Base-by-base conservation (phyloP, 2,113 vertebrate species). In the Malurus elegans region DNA sequence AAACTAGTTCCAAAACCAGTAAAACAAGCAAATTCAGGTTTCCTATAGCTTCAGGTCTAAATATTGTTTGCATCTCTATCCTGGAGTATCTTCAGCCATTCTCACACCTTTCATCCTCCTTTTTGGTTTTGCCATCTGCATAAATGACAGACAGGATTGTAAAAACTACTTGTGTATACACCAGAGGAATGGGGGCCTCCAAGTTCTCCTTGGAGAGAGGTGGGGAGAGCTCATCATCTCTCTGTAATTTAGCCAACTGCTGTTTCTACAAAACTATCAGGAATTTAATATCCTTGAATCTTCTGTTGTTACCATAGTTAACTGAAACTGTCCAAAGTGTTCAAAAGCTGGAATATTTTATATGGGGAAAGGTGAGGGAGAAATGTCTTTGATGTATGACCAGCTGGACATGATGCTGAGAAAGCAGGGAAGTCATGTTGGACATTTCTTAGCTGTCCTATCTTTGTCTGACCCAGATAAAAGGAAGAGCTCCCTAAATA, bases 381-480 rank as follows among this genome's bases (percentile, higher is more conserved):
- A 25, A 72, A 86, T 28, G 36, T 21, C 72, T 89, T 73, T n/a
- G 12, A 28, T 6, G 44, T 24, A 3, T 6, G 32, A 44, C 26
- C 75, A 72, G 45, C 50, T 57, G 57, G 73, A 47, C 2, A 2
- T n/a, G 56, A 51, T 70, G 18, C 51, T 54, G 65, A 54, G 69
- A 84, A 91, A 71, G 32, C 73, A 65, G 54, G 42, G 47, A 61
- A 62, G n/a, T 48, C 50, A 14, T 32, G 60, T 13, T 78, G 42
- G 62, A 66, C 34, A 24, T 54, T 88, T 89, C 90, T 87, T 78
- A 94, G 88, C 85, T 58, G 44, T 66, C 85, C 73, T 91, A 32
- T 93, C 92, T 94, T 96, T 93, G 60, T 53, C 80, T 89, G 78
- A 94, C 73, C 85, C 78, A 92, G 69, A 87, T 71, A 79, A 85